phyloP scores from a whole-genome alignment of 2,113 vertebrate genomes.

The Cyprinus carpio region DNA sequence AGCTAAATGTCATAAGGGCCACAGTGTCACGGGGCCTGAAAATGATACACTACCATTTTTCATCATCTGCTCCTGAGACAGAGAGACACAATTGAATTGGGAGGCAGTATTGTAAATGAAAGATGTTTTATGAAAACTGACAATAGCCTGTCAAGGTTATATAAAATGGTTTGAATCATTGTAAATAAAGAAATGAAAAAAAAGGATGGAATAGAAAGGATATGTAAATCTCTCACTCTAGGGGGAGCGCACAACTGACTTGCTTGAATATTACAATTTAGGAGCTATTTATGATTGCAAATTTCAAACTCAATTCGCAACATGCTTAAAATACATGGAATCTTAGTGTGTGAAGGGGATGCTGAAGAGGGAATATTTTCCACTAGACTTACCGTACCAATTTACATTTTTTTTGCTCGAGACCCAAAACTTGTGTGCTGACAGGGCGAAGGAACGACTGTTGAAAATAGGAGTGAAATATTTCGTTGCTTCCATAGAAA shows the following conservation, averaged over 20 bases:
- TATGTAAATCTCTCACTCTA: constrained; percentile 19
- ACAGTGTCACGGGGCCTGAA: constrained; percentile 38
- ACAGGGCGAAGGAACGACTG: constrained; percentile 47
- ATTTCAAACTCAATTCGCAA: constrained; percentile 15
- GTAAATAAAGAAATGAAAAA: constrained; percentile 23
- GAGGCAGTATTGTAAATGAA: constrained; percentile 55
- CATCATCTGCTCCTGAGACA: constrained; percentile 53
- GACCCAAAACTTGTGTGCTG: constrained; percentile 33
- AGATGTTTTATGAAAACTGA: constrained; percentile 56
- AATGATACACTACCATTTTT: constrained; percentile 48
- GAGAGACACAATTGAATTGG: constrained; percentile 52
- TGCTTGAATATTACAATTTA: constrained; percentile 24
- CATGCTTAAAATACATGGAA: constrained; percentile 22
- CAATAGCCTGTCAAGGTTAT: constrained; percentile 25
- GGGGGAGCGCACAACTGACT: constrained; percentile 15
- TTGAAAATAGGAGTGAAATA: constrained; percentile 14
- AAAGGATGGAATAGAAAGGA: not conserved
- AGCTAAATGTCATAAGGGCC: constrained; percentile 60
- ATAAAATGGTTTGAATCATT: constrained; percentile 41
- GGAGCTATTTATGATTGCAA: constrained; percentile 7
- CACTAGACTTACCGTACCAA: not conserved
- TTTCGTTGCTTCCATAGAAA: constrained; percentile 29
- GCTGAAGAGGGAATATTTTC: not conserved
- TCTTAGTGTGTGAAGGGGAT: not conserved
- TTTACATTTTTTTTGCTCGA: constrained; percentile 24